These are phyloP conservation scores for Aphidius ervi DNA, from an alignment of 1,140 invertebrate genomes.

Conservation along the genomic window DNA sequence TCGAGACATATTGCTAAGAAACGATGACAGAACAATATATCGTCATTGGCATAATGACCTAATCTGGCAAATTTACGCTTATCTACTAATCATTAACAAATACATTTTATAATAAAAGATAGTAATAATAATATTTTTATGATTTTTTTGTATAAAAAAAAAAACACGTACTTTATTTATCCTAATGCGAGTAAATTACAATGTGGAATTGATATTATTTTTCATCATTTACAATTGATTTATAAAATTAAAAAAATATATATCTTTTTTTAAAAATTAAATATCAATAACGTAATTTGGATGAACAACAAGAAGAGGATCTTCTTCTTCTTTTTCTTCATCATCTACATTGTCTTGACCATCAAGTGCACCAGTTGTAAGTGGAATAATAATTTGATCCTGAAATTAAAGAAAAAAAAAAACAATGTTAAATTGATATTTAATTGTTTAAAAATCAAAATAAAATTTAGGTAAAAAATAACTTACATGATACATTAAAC, in stretches of 20 bases:
- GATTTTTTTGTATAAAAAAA: too few relatives aligned
- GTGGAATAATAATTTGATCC: slow-evolving; percentile 89
- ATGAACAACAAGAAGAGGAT: slow-evolving; percentile 89
- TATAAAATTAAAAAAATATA: neutral
- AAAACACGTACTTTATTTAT: too few relatives aligned
- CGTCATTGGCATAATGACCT: too few relatives aligned
- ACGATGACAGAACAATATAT: too few relatives aligned
- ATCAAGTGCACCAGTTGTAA: slow-evolving; percentile 64
- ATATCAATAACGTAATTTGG: slow-evolving; percentile 87
- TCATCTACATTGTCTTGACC: slow-evolving; percentile 26
- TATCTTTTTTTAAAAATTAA: neutral
- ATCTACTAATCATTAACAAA: too few relatives aligned
- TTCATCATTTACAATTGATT: too few relatives aligned
- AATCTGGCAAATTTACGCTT: too few relatives aligned
- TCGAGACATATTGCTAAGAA: too few relatives aligned
- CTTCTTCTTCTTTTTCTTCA: slow-evolving; percentile 65
- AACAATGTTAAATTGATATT: slow-evolving; percentile 18
- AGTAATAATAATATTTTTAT: too few relatives aligned
- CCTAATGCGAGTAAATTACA: too few relatives aligned
- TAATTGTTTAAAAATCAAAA: slow-evolving; percentile 15
- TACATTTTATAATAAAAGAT: too few relatives aligned
- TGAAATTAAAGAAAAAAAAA: slow-evolving; percentile 47
- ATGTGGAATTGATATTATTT: too few relatives aligned
- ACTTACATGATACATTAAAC: slow-evolving; percentile 85
- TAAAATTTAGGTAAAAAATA: slow-evolving; percentile 11